These are phyloP conservation scores for Brachyopa scutellaris DNA, from an alignment of 2,888 invertebrate genomes.

Conservation along the genomic window DNA sequence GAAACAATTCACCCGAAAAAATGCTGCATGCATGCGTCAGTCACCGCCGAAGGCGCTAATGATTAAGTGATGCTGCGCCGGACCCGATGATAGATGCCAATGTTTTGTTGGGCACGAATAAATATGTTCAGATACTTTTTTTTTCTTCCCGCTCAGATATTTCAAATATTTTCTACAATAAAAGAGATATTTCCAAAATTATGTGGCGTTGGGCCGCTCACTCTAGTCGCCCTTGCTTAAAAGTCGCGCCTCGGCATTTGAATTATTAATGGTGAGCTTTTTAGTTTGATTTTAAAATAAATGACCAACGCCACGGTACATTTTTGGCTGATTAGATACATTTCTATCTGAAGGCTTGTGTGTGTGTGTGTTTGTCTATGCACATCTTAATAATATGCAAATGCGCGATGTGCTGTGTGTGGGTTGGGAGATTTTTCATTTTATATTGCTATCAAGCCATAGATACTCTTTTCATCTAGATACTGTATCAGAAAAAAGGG, in stretches of 20 bases:
- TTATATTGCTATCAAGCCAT: conserved; percentile 17
- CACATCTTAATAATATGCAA: conserved; percentile 58
- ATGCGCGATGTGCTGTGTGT: conserved; percentile 38
- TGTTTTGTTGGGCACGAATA: conserved; percentile 59
- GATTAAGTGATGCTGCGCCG: conserved; percentile 69
- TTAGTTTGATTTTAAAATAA: conserved; percentile 45
- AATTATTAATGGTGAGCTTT: conserved; percentile 65
- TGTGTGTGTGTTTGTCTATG: background rate
- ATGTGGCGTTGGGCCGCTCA: conserved; percentile 24
- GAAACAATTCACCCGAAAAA: conserved; percentile 52
- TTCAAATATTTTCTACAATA: background rate
- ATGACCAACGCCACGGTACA: conserved; percentile 33
- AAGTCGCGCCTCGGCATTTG: conserved; percentile 23
- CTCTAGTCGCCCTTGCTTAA: conserved; percentile 24
- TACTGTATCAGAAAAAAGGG: background rate
- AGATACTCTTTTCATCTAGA: too few species aligned
- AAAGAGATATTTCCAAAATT: conserved; percentile 23
- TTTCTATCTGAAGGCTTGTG: conserved; percentile 25
- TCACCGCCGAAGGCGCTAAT: conserved; percentile 57
- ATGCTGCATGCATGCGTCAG: conserved; percentile 56
- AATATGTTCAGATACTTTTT: conserved; percentile 40
- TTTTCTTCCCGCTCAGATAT: background rate
- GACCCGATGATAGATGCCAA: conserved; percentile 68
- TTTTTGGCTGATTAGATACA: conserved; percentile 56
- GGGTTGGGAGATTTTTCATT: conserved; percentile 44